A percentile compares a stretch with the other conserved stretches of the same genome.
Conservation (phyloP, 2,888 invertebrate species). For the Diarsia rubi region DNA sequence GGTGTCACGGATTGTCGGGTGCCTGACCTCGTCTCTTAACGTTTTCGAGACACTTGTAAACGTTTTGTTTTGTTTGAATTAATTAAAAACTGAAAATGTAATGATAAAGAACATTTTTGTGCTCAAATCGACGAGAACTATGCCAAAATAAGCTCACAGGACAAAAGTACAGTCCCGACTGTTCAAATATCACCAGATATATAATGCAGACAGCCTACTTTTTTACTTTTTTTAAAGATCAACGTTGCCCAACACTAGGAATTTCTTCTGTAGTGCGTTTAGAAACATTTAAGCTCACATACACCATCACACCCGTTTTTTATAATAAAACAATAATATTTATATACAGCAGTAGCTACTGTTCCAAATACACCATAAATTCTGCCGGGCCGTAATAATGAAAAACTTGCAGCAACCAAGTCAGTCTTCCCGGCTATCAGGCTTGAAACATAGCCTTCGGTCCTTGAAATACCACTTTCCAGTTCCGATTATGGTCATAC, state of each 20-base stretch:
- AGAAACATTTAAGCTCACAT: no score
- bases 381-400: neutral
- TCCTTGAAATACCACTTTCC: constrained; percentile 71
- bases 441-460: constrained; percentile 53
- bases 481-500: constrained; percentile 73
- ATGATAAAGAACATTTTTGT: constrained; percentile 6
- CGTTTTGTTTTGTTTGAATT: constrained; percentile 17
- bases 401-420: constrained; percentile 33
- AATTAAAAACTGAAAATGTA: constrained; percentile 24
- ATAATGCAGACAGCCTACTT: neutral
- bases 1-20: constrained; percentile 41
- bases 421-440: constrained; percentile 27
- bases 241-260: no score
- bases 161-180: constrained; percentile 24
- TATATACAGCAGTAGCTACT: constrained; percentile 1
- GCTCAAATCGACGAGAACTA: constrained; percentile 13
- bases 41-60: constrained; percentile 44
- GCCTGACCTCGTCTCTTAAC: constrained; percentile 52
- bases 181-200: constrained; percentile 43
- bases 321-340: neutral
- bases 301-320: no score
- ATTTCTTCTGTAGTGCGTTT: no score
- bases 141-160: constrained; percentile 17
- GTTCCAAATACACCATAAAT: neutral
- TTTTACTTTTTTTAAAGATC: no score